Evolutionary conservation across 2,888 invertebrate genomes (phyloP).

Genomic region (Trisateles emortualis): DNA sequence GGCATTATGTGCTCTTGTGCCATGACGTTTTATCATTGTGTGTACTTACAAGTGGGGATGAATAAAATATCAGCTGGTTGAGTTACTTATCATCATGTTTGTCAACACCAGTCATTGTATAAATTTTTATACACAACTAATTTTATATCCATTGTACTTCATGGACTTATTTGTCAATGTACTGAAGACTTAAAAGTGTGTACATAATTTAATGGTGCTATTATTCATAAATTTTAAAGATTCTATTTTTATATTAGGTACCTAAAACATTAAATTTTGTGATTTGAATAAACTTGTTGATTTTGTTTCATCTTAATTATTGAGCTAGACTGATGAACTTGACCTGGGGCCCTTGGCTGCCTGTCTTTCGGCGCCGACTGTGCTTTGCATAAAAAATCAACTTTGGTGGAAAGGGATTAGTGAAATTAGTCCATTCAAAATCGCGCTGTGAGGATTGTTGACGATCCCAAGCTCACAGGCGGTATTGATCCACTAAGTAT

Average conservation of each 20-base stretch:
- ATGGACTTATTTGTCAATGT: constrained; percentile 24
- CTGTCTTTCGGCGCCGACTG: too few relatives aligned
- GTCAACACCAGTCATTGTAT: constrained; percentile 1
- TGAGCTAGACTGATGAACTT: not conserved
- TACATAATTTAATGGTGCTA: constrained; percentile 63
- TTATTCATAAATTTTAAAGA: constrained; percentile 25
- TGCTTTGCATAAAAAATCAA: too few relatives aligned
- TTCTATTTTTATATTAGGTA: constrained; percentile 49
- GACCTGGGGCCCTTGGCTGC: not conserved
- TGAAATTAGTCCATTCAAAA: too few relatives aligned
- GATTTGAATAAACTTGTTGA: constrained; percentile 45
- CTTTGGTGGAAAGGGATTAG: too few relatives aligned
- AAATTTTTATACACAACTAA: constrained; percentile 6
- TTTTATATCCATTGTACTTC: constrained; percentile 25
- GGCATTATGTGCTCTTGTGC: constrained; percentile 23
- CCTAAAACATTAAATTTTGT: constrained; percentile 31
- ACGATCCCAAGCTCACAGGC: too few relatives aligned
- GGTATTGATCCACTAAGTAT: too few relatives aligned
- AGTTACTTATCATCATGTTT: constrained; percentile 2
- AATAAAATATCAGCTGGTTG: not conserved
- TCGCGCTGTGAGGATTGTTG: too few relatives aligned
- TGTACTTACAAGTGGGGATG: constrained; percentile 17
- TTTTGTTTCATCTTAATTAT: constrained; percentile 20
- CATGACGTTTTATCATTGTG: constrained; percentile 15
- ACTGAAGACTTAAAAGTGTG: constrained; percentile 42